These are phyloP conservation scores for Idris sp. DNA, from an alignment of 1,140 invertebrate genomes.

Conservation along the genomic window DNA sequence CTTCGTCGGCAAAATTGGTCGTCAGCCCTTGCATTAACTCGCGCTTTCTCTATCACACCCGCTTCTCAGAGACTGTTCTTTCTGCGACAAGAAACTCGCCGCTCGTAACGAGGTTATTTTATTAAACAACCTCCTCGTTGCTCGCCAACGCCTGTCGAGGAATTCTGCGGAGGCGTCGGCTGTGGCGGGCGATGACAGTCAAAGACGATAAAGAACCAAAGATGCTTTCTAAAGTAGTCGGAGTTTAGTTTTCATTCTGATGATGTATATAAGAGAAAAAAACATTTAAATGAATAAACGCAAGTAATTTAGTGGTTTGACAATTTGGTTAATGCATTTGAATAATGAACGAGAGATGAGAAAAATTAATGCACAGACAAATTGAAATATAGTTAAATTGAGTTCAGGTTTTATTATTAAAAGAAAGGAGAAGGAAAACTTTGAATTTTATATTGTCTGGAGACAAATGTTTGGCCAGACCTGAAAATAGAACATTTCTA, in stretches of 20 bases:
- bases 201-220: constrained; percentile 28
- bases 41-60: constrained; percentile 18
- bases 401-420: too few species aligned
- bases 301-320: too few species aligned
- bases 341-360: too few species aligned
- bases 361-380: too few species aligned
- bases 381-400: too few species aligned
- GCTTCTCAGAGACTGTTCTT: constrained; percentile 31
- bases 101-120: constrained; percentile 76
- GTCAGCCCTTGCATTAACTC: constrained; percentile 51
- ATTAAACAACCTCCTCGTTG: constrained; percentile 75
- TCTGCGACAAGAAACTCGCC: constrained; percentile 40
- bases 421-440: too few species aligned
- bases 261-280: too few species aligned
- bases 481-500: too few species aligned
- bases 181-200: constrained; percentile 44
- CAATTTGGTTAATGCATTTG: too few species aligned
- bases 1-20: constrained; percentile 28
- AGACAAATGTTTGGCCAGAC: too few species aligned
- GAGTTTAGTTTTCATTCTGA: not conserved
- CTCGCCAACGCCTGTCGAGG: constrained; percentile 61
- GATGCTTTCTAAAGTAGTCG: not conserved
- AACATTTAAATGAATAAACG: too few species aligned
- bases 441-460: too few species aligned
- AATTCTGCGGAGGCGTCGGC: constrained; percentile 63